phyloP scores from a whole-genome alignment of 2,797 vertebrate species.

The Galaxias olidus region DNA sequence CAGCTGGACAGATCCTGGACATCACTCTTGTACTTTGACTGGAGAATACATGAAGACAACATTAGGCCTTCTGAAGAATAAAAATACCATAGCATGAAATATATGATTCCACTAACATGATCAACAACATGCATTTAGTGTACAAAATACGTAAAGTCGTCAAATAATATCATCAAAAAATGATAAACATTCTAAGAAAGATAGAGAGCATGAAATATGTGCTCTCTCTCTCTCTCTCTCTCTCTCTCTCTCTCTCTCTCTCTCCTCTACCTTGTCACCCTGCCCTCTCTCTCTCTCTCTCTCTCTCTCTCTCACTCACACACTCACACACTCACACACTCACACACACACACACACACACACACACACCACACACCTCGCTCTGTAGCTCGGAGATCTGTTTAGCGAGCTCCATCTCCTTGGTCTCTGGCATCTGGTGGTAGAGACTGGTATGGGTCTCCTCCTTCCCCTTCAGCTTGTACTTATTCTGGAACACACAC shows the following conservation, averaged over 20 bases:
- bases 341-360: not conserved
- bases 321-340: not conserved
- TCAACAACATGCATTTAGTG: not conserved
- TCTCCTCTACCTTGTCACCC: too few relatives aligned
- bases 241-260: constrained; percentile 3
- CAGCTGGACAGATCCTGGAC: constrained; percentile 32
- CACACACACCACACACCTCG: constrained; percentile 29
- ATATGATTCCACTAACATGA: constrained; percentile 4
- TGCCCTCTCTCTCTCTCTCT: not conserved
- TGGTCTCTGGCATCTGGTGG: constrained; percentile 66
- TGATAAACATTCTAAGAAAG: too few relatives aligned
- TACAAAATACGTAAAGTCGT: too few relatives aligned
- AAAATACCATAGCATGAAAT: not conserved
- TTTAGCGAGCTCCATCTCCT: constrained; percentile 66
- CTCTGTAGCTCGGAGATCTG: constrained; percentile 70
- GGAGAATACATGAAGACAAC: not conserved
- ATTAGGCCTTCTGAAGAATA: not conserved
- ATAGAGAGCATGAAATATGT: too few relatives aligned
- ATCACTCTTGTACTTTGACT: constrained; percentile 45
- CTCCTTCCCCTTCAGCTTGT: constrained; percentile 62
- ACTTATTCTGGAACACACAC: constrained; percentile 61
- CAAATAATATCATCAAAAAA: too few relatives aligned
- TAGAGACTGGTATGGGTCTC: constrained; percentile 53
- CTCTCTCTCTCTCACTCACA: not conserved
- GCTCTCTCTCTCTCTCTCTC: not conserved